A percentile compares a stretch with the other conserved stretches of the same genome.
phyloP scores from a whole-genome alignment of 2,797 vertebrate species.

The Notamacropus eugenii region DNA sequence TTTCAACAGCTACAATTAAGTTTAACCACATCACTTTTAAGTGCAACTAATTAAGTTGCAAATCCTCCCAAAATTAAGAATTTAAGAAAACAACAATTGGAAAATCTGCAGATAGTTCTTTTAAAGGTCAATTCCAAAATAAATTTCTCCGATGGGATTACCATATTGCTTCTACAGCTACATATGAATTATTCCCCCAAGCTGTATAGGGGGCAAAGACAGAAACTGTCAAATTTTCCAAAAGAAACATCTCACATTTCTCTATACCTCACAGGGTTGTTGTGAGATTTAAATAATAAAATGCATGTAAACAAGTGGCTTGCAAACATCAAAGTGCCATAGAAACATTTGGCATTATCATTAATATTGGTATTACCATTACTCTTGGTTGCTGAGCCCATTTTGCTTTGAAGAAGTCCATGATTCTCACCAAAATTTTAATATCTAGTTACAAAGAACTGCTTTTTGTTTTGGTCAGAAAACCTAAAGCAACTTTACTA shows the following conservation, averaged over 20 bases:
- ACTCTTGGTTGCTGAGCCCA: background rate
- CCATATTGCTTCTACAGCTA: background rate
- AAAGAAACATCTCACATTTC: background rate
- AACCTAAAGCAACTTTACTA: slow-evolving; percentile 15
- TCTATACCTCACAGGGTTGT: background rate
- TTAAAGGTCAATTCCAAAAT: slow-evolving; percentile 33
- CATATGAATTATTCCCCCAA: slow-evolving; percentile 10
- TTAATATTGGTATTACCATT: background rate
- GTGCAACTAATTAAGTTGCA: slow-evolving; percentile 37
- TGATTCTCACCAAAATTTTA: slow-evolving; percentile 27
- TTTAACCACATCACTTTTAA: slow-evolving; percentile 55
- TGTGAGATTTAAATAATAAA: background rate
- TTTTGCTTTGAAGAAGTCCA: background rate
- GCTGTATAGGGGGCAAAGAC: background rate
- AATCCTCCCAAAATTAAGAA: slow-evolving; percentile 5
- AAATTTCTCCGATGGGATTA: slow-evolving; percentile 19
- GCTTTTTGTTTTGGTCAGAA: background rate
- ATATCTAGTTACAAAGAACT: background rate
- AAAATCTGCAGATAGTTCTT: slow-evolving; percentile 4
- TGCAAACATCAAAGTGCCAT: background rate
- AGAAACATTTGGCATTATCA: background rate
- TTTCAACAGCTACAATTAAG: slow-evolving; percentile 45
- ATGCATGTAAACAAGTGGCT: background rate
- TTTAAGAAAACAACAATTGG: slow-evolving; percentile 51
- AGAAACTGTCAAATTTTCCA: slow-evolving; percentile 26